A percentile compares a stretch with the other conserved stretches of the same genome.
These are phyloP conservation scores for Apamea epomidion DNA, from an alignment of 2,888 invertebrate species.

Conservation along the genomic window DNA sequence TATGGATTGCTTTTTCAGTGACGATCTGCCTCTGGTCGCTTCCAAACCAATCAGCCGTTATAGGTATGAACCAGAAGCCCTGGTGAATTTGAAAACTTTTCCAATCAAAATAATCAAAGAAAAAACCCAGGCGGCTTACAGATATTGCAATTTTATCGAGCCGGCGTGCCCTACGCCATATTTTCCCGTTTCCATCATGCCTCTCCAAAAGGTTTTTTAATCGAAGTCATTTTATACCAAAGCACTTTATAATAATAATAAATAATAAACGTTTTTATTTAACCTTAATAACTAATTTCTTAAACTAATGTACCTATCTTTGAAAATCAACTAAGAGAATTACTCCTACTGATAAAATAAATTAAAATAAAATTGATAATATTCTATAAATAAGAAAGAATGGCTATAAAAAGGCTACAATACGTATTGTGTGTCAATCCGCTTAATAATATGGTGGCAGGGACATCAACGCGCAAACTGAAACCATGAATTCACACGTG, in stretches of 20 bases:
- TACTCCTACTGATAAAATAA: no score
- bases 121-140: constrained; percentile 30
- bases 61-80: neutral
- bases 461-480: no score
- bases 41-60: neutral
- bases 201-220: neutral
- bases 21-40: neutral
- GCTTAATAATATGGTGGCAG: no score
- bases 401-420: no score
- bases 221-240: neutral
- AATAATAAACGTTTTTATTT: no score
- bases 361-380: no score
- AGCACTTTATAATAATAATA: no score
- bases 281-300: no score
- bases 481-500: no score
- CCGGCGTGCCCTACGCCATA: constrained; percentile 3
- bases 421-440: no score
- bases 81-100: constrained; percentile 21
- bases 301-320: no score
- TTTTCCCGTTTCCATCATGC: constrained; percentile 4
- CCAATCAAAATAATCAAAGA: constrained; percentile 10
- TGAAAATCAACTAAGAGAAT: neutral
- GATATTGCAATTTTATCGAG: constrained; percentile 45
- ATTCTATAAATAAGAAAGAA: no score
- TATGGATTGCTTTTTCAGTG: neutral